A percentile compares a stretch with the other conserved stretches of the same genome.
phyloP scores from a whole-genome alignment of 2,888 invertebrate genomes.

The Brachypalpus laphriformis region DNA sequence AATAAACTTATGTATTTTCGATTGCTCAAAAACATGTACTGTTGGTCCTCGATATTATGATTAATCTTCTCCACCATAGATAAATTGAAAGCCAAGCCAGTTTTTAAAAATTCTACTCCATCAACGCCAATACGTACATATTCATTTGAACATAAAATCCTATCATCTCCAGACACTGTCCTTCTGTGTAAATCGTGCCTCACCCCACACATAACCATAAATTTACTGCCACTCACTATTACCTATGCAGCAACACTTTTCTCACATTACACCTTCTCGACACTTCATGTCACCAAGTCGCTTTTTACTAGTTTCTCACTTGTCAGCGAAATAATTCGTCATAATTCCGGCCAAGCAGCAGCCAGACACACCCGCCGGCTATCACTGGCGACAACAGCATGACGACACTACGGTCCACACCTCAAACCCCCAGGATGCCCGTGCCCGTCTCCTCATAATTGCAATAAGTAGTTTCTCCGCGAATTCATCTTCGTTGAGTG shows the following conservation, averaged over 20 bases:
- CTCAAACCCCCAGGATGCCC: not conserved
- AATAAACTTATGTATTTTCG: no score
- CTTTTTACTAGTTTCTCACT: constrained; percentile 62
- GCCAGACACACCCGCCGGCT: constrained; percentile 61
- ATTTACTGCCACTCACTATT: not conserved
- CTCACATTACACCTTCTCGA: not conserved
- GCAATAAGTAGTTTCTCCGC: constrained; percentile 60
- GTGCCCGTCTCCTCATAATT: constrained; percentile 50
- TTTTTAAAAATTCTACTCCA: no score
- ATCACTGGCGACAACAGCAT: constrained; percentile 57
- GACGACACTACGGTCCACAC: constrained; percentile 35
- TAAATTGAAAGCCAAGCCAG: no score
- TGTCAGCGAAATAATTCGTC: constrained; percentile 70
- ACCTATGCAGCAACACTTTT: not conserved
- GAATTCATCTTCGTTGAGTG: constrained; percentile 58
- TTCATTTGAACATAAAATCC: no score
- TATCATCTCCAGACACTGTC: not conserved
- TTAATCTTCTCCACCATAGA: no score
- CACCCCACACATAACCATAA: no score
- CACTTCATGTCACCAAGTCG: not conserved
- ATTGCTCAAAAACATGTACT: no score
- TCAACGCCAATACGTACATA: no score
- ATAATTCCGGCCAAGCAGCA: constrained; percentile 52
- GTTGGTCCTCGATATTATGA: no score
- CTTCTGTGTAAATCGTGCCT: not conserved